Evolutionary conservation across 2,888 invertebrate species (phyloP), one percentile per base, ranked within the genome.

Genomic region (Mesochorus sp.): DNA sequence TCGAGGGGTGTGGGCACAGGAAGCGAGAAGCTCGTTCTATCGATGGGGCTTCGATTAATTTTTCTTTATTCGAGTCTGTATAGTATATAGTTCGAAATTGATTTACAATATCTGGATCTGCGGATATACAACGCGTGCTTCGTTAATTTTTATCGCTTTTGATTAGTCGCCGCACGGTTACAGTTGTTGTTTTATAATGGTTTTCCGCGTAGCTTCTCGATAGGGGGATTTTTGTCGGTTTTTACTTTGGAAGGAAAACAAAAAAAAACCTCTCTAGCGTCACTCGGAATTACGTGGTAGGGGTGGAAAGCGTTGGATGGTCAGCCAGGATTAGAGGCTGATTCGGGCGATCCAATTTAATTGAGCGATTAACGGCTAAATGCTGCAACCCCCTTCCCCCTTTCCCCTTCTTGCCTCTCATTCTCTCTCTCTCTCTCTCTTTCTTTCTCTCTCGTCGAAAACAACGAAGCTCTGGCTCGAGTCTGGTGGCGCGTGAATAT

Each of bases 361-460:
- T 91, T 90, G 91, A 88, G 88, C 90, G 90, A 90, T 91, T 90
- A 90, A 90, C 89, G 88, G 88, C 87, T 89, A 89, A 90, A 90
- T 88, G 87, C 85, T 19, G 10, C 49, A 21, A 78, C 61, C 34
- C 3, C 55, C 24, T 24, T 39, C 39, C 4, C 24, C 55, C 55
- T 49, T 26, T 39, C 62, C 17, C 71, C 70, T 53, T 34, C 61
- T 14, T 66, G 39, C 55, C 51, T 19, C 70, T 71, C 44, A 47
- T 66, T 28, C 75, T 61, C 31, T 44, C 24, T 61, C 64, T 34
- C 70, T 76, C 44, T 47, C 57, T 17, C 73, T 70, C 51, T 53
- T 34, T 66, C 42, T 24, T 66, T 62, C 47, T 49, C 51, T 34
- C 73, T 21, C 12, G 0, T 55, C 21, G 47, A 61, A 28, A 21